These are phyloP conservation scores for Typhlichthys subterraneus DNA, from an alignment of 2,797 vertebrate species.

Conservation along the genomic window DNA sequence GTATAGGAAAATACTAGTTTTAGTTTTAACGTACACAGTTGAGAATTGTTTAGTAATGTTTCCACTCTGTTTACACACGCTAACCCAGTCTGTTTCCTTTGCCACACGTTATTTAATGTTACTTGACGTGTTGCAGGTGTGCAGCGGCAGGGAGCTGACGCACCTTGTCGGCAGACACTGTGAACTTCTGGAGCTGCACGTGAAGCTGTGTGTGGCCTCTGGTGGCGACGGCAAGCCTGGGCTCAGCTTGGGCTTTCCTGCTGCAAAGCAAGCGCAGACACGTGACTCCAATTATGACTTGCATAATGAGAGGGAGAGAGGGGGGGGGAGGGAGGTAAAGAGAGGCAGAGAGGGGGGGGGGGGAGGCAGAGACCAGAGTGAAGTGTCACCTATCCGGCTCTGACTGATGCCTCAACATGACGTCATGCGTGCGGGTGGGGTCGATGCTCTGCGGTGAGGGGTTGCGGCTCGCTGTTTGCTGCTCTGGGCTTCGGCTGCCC, in stretches of 20 bases:
- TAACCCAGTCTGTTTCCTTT: too few species aligned
- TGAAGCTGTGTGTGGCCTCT: constrained; percentile 71
- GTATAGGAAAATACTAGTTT: constrained; percentile 4
- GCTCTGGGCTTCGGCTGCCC: constrained; percentile 49
- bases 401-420: constrained; percentile 55
- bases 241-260: constrained; percentile 61
- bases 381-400: constrained; percentile 75
- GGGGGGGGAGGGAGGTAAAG: constrained; percentile 1
- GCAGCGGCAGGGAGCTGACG: constrained; percentile 9
- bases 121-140: neutral
- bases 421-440: constrained; percentile 54
- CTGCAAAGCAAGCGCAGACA: constrained; percentile 67
- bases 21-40: neutral
- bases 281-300: constrained; percentile 69
- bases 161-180: constrained; percentile 83
- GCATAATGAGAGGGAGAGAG: constrained; percentile 48
- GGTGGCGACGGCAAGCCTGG: constrained; percentile 39
- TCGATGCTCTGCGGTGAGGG: constrained; percentile 47
- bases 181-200: constrained; percentile 80
- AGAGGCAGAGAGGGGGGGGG: constrained; percentile 11
- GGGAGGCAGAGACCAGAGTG: constrained; percentile 10
- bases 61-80: too few species aligned
- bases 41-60: neutral
- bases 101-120: neutral
- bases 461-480: constrained; percentile 56